These are phyloP conservation scores for Leptopilina syphax DNA, from an alignment of 2,888 invertebrate species.

Conservation along the genomic window DNA sequence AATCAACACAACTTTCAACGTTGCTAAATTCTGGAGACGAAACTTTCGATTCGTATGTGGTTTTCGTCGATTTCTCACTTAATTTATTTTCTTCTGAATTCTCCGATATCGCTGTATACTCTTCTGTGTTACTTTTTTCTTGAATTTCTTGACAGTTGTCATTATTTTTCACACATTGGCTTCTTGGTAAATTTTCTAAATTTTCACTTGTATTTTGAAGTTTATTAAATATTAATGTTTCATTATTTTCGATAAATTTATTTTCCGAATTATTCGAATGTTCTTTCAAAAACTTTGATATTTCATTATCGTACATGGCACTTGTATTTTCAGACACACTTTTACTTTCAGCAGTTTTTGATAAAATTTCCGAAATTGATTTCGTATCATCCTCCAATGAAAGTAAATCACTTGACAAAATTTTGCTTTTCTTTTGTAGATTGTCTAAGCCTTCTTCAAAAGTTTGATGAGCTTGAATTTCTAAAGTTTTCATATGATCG, in stretches of 20 bases:
- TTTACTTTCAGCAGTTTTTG: conserved; percentile 35
- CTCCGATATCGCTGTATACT: neutral
- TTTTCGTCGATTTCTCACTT: neutral
- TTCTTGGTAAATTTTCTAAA: neutral
- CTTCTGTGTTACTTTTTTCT: neutral
- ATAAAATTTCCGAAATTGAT: conserved; percentile 65
- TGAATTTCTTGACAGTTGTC: neutral
- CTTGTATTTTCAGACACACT: neutral
- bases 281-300: no score
- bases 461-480: conserved; percentile 49
- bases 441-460: conserved; percentile 61
- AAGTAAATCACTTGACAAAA: conserved; percentile 59
- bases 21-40: conserved; percentile 25
- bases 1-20: neutral
- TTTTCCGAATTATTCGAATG: no score
- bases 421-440: conserved; percentile 61
- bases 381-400: conserved; percentile 61
- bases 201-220: neutral
- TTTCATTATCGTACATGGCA: neutral
- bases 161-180: no score
- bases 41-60: neutral
- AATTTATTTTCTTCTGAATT: neutral
- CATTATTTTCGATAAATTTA: no score
- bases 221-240: no score
- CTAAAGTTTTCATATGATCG: conserved; percentile 62